Evolutionary conservation across 2,888 invertebrate genomes (phyloP), one percentile per base, ranked within the genome.

Genomic region (Oscheius sp.): DNA sequence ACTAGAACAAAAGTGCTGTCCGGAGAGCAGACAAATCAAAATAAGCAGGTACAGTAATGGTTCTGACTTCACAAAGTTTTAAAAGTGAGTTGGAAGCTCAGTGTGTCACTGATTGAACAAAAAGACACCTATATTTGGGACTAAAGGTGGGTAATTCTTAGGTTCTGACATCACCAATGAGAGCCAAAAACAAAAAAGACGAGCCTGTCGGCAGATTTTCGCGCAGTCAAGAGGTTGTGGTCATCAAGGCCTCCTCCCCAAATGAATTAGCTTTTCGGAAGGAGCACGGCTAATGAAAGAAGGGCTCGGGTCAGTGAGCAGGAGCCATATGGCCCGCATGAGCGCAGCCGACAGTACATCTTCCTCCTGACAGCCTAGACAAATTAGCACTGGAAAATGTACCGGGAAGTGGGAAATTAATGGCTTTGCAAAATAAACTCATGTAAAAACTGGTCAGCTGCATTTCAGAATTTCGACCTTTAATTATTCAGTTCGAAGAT

Each of bases 191-290:
- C 57, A 57, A 60, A 60, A n/a, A 35, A 50, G 65, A 21, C 29
- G 42, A 7, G 42, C 7, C 42, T 42, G 42, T 42, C 42, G 68
- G 68, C 53, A 33, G 57, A 42, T 53, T 68, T 68, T 68, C 68
- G 68, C 68, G 68, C 68, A 68, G 68, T 68, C 68, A 68, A 68
- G 68, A 10, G 35, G 68, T 29, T 60, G 65, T 51, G 68, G 68
- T 68, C 68, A 68, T 68, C 68, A 68, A 55, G 65, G 57, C 68
- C 42, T 42, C 68, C 42, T 42, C 42, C 42, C 42, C 68, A 68
- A 68, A 68, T 68, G 65, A 50, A 65, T 65, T 65, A 65, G 68
- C 68, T 68, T 68, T 68, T 35, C 68, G 68, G 68, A 68, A 68
- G 32, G 68, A 55, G 55, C 47, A 68, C 37, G 53, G 55, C 68